Conservation (phyloP, 53 echinoderm and acorn worm genomes). For the Holothuria leucospilota region DNA sequence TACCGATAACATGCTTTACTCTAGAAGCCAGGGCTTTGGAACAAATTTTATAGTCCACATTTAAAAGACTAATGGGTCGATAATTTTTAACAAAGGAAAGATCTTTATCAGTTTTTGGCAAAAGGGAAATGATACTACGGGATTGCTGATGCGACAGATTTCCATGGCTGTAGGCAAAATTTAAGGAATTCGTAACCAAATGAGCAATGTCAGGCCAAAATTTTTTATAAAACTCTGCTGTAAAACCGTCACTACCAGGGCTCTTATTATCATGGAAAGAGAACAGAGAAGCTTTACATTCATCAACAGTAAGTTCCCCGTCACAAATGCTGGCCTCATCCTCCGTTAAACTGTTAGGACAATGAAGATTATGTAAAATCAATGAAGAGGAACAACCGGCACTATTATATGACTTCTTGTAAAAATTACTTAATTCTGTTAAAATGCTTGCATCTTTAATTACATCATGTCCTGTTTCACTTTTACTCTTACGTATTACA, state of each 20-base stretch:
- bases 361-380: too few species aligned
- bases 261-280: too few species aligned
- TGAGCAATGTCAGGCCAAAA: too few species aligned
- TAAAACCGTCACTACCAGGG: too few species aligned
- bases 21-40: background rate
- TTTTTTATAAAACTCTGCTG: too few species aligned
- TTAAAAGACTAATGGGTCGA: background rate
- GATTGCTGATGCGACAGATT: background rate
- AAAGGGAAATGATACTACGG: background rate
- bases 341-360: too few species aligned
- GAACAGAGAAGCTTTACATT: too few species aligned
- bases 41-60: slow-evolving; percentile 7
- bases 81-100: slow-evolving; percentile 16
- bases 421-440: background rate
- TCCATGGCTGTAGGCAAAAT: too few species aligned
- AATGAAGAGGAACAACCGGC: too few species aligned
- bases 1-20: background rate
- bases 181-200: too few species aligned
- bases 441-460: background rate
- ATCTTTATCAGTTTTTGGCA: background rate
- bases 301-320: too few species aligned
- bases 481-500: background rate
- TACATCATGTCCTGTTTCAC: background rate
- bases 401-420: background rate
- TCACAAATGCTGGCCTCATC: too few species aligned